These are phyloP conservation scores for Calliopum simillimum DNA, from an alignment of 2,888 invertebrate species.

Conservation along the genomic window DNA sequence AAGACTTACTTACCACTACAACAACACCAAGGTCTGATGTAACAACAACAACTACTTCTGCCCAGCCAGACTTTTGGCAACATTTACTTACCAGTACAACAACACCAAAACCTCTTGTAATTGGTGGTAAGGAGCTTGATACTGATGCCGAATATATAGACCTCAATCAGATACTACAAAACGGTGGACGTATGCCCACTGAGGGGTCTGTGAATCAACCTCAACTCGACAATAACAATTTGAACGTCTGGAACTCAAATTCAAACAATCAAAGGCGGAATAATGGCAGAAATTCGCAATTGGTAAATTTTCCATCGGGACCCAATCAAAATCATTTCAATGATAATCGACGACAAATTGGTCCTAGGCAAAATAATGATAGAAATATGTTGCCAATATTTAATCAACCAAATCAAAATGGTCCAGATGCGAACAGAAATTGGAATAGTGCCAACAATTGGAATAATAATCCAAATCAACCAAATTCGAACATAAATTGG, in stretches of 20 bases:
- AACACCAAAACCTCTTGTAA: constrained; percentile 43
- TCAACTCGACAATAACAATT: no score
- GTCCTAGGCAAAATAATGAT: constrained; percentile 25
- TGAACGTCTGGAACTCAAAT: background rate
- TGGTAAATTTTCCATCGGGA: background rate
- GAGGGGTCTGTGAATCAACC: background rate
- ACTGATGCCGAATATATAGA: constrained; percentile 47
- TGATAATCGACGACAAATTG: constrained; percentile 23
- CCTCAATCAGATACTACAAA: constrained; percentile 32
- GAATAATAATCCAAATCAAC: no score
- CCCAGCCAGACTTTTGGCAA: constrained; percentile 38
- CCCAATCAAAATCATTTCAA: background rate
- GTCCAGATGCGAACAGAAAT: no score
- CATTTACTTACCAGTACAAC: constrained; percentile 42
- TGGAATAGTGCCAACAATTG: no score
- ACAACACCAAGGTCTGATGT: no score
- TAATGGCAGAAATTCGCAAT: constrained; percentile 7
- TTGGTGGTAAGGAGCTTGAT: constrained; percentile 41
- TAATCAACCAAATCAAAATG: no score
- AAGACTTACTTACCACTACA: constrained; percentile 35
- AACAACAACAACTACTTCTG: constrained; percentile 41
- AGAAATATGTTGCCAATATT: no score
- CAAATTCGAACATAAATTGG: no score
- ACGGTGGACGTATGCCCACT: background rate
- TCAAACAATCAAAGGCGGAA: background rate